Percentiles rank a stretch among this genome's conserved stretches.
Conservation (phyloP, 2,888 invertebrate genomes). For the Drosophila birchii region DNA sequence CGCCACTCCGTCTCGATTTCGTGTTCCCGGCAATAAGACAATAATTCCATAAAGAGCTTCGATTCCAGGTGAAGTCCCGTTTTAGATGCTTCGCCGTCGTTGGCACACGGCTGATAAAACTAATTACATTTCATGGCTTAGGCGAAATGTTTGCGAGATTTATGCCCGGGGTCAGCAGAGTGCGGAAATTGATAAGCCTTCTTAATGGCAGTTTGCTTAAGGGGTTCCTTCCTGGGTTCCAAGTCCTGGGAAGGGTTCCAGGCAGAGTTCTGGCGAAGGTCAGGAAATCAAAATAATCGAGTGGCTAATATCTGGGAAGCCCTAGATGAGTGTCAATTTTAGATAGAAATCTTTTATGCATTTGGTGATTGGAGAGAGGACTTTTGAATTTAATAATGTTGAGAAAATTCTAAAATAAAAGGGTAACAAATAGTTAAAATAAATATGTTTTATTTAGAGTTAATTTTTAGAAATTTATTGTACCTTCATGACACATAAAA, state of each 20-base stretch:
- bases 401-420: background rate
- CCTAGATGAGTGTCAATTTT: conserved; percentile 2
- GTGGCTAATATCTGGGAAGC: conserved; percentile 17
- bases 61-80: conserved; percentile 58
- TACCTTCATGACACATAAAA: background rate
- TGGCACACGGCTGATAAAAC: conserved; percentile 56
- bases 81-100: conserved; percentile 3
- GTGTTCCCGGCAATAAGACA: conserved; percentile 59
- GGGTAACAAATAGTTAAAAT: background rate
- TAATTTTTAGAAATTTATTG: background rate
- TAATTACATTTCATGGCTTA: conserved; percentile 55
- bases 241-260: background rate
- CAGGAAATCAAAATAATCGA: conserved; percentile 31
- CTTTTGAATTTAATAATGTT: background rate
- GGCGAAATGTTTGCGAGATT: conserved; percentile 42
- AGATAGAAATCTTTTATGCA: conserved; percentile 11
- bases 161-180: conserved; percentile 40
- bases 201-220: conserved; percentile 42
- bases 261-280: conserved; percentile 9
- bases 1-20: background rate
- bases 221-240: conserved; percentile 37
- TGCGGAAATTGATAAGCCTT: conserved; percentile 45
- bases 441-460: too few species aligned
- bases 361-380: background rate
- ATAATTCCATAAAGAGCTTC: conserved; percentile 75